A percentile compares a stretch with the other conserved stretches of the same genome.
These are phyloP conservation scores for Riparia riparia DNA, from an alignment of 2,113 vertebrate species.

Conservation along the genomic window DNA sequence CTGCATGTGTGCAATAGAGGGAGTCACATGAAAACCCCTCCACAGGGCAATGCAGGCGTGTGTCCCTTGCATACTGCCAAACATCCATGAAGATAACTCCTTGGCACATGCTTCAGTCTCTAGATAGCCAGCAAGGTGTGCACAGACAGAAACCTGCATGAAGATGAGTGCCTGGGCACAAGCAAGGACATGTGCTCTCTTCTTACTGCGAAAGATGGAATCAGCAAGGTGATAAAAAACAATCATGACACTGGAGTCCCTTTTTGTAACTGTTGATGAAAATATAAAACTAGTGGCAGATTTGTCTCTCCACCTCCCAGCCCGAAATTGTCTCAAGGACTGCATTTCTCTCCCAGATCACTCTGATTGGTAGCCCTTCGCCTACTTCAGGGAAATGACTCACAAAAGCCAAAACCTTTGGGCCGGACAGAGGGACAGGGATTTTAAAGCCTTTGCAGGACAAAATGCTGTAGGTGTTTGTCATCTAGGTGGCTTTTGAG, in stretches of 20 bases:
- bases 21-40: accelerated
- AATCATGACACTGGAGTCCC: neutral
- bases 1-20: accelerated
- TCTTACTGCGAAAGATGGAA: neutral
- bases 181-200: neutral
- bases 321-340: neutral
- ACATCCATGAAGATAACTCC: too few species aligned
- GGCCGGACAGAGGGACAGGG: neutral
- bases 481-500: neutral
- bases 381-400: neutral
- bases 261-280: neutral
- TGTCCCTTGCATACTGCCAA: neutral
- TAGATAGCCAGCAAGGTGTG: neutral
- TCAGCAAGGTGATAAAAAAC: neutral
- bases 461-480: neutral
- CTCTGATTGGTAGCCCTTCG: neutral
- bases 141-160: neutral
- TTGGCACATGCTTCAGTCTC: neutral
- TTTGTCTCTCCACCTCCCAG: neutral
- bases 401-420: neutral
- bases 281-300: neutral
- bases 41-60: accelerated
- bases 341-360: neutral
- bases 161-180: neutral
- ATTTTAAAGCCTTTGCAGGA: neutral